Evolutionary conservation across 53 echinoderm and acorn worm genomes (phyloP), one percentile per base, ranked within the genome.

Genomic region (Glandiceps talaboti): DNA sequence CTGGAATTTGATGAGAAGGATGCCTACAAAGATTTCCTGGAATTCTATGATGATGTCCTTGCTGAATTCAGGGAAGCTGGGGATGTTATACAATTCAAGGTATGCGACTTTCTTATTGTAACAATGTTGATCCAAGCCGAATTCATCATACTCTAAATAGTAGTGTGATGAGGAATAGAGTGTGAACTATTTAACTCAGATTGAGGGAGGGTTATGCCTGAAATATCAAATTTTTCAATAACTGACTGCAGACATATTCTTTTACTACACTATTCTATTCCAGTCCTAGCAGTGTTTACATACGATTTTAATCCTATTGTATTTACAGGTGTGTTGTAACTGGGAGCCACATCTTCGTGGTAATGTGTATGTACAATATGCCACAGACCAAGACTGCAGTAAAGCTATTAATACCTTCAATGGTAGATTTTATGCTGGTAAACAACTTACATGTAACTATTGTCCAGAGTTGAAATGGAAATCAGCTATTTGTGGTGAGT

Each of bases 301-400:
- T n/a, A n/a, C n/a, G n/a, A n/a, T n/a, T n/a, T n/a, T n/a, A n/a
- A n/a, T n/a, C n/a, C n/a, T n/a, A n/a, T n/a, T n/a, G n/a, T n/a
- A n/a, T n/a, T n/a, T n/a, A n/a, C n/a, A 97, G 99, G 99, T 93
- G 28, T 97, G 99, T 74, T 89, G 92, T 30, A 97, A 97, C 80
- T 97, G 99, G 99, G 99, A 97, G 88, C 89, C 85, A 25, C 99
- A 97, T 79, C 81, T 97, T 0, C 73, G 93, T 31, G 99, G 99
- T 14, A 97, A 97, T 82, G 99, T 97, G 29, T 97, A 93, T 76
- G 93, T 97, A 20, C 93, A 97, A 86, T 97, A 78, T 73, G 80
- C 81, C 30, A 87, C 64, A 25, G 93, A 97, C 31, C 93, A 91
- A 28, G 91, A 91, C 0, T 85, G 88, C 26, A 81, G 77, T 27